Conservation (phyloP, 2,888 invertebrate species). For the Tortrix viridana region DNA sequence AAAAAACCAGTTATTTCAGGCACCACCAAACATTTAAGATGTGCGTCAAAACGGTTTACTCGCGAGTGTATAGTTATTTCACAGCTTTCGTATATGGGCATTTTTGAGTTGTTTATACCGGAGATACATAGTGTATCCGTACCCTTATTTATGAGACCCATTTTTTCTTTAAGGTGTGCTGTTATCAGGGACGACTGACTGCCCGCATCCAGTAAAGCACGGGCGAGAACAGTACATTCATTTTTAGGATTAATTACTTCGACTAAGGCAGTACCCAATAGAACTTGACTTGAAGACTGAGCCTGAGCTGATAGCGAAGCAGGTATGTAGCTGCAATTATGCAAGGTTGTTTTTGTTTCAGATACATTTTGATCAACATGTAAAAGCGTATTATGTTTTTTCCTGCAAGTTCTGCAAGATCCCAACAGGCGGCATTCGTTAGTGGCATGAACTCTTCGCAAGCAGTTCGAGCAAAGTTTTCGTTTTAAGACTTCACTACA, state of each 20-base stretch:
- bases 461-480: constrained; percentile 34
- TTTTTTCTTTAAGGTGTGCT: constrained; percentile 22
- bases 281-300: constrained; percentile 18
- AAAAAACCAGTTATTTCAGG: constrained; percentile 28
- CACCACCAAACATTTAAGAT: constrained; percentile 27
- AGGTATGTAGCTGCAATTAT: constrained; percentile 16
- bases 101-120: constrained; percentile 24
- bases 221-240: constrained; percentile 23
- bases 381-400: no score
- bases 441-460: constrained; percentile 18
- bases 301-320: constrained; percentile 15
- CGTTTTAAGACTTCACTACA: constrained; percentile 15
- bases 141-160: constrained; percentile 10
- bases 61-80: constrained; percentile 16
- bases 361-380: constrained; percentile 8
- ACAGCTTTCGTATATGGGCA: constrained; percentile 23
- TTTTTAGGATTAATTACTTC: constrained; percentile 28
- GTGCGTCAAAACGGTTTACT: constrained; percentile 2
- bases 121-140: constrained; percentile 21
- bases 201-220: constrained; percentile 25
- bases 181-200: constrained; percentile 20
- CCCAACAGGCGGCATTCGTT: constrained; percentile 11
- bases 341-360: background rate
- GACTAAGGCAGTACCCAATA: constrained; percentile 33
- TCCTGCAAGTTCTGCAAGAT: constrained; percentile 19